Evolutionary conservation across 2,888 invertebrate species (phyloP).

Genomic region (Oxystoma pomonae): DNA sequence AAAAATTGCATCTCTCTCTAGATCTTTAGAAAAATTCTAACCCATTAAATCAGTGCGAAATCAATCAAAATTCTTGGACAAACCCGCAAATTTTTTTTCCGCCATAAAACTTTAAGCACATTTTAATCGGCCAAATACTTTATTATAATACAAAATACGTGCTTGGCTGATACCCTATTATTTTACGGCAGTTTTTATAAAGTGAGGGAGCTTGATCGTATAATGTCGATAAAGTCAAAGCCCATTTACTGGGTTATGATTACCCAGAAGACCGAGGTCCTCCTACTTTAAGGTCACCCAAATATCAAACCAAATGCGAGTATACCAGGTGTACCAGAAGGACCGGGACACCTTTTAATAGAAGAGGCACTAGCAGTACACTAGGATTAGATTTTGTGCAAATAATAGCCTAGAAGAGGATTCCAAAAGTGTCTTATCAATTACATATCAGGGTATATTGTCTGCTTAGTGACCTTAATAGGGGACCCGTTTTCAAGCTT

Average conservation of each 20-base stretch:
- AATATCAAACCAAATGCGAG: too few species aligned
- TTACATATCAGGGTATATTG: too few species aligned
- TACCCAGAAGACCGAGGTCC: conserved; percentile 38
- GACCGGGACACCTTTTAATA: too few species aligned
- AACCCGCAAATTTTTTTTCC: background rate
- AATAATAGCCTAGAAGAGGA: too few species aligned
- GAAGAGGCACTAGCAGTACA: too few species aligned
- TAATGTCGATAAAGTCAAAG: conserved; percentile 38
- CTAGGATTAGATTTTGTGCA: too few species aligned
- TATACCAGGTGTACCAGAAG: too few species aligned
- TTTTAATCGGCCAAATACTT: conserved; percentile 6
- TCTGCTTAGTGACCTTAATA: background rate
- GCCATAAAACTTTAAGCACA: background rate
- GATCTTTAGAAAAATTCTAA: too few species aligned
- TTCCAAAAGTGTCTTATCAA: too few species aligned
- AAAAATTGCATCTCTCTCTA: too few species aligned
- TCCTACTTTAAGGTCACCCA: conserved; percentile 27
- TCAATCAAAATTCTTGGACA: background rate
- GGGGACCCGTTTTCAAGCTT: background rate
- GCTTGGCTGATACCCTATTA: conserved; percentile 29
- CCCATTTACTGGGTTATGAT: conserved; percentile 37
- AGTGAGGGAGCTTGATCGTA: conserved; percentile 41
- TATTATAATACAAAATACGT: conserved; percentile 21
- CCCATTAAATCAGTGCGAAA: background rate
- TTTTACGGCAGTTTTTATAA: conserved; percentile 34